A percentile compares a stretch with the other conserved stretches of the same genome.
phyloP scores from a whole-genome alignment of 2,888 invertebrate species.

The Caenorhabditis sp. region DNA sequence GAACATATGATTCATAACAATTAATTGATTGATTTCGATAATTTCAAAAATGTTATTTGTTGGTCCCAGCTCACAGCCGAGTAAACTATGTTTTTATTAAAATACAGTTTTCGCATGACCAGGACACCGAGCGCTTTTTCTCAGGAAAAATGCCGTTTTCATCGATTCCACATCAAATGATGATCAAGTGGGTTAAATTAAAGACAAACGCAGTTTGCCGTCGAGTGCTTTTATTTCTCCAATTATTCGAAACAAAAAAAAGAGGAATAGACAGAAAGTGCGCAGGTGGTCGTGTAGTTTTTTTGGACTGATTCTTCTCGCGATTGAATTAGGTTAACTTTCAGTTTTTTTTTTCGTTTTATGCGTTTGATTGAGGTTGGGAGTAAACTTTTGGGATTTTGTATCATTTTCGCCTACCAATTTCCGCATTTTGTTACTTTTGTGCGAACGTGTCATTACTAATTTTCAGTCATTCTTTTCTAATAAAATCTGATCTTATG shows the following conservation, averaged over 20 bases:
- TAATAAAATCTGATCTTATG: no score
- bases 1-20: neutral
- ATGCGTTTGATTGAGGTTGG: no score
- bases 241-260: constrained; percentile 1
- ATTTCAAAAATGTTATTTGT: no score
- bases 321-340: constrained; percentile 1
- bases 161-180: neutral
- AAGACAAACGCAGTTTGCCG: constrained; percentile 1
- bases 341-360: neutral
- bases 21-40: no score
- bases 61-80: no score
- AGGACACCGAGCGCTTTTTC: neutral
- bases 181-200: constrained; percentile 1
- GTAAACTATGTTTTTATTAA: no score
- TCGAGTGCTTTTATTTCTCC: constrained; percentile 1
- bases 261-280: neutral
- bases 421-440: no score
- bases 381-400: no score
- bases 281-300: neutral
- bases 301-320: neutral
- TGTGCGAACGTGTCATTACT: no score
- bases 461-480: no score
- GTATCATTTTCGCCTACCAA: no score
- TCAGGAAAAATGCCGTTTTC: neutral
- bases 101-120: no score